Evolutionary conservation across 1,140 invertebrate species (phyloP).

Genomic region (Ectropis grisescens): DNA sequence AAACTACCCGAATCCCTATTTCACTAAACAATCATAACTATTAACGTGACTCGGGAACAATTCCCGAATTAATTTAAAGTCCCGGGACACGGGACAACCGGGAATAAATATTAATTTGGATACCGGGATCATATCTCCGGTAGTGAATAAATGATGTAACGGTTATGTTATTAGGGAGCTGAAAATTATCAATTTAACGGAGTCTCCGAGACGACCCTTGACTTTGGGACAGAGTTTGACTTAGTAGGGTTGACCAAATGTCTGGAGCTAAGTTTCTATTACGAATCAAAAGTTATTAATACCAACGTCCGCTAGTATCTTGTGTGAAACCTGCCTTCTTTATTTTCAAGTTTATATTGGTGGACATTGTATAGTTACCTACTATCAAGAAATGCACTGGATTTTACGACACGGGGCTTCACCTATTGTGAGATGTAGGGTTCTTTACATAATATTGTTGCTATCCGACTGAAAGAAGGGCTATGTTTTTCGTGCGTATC

Average conservation of each 20-base stretch:
- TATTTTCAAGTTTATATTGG: too few relatives aligned
- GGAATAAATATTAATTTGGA: conserved; percentile 45
- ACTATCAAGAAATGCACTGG: too few relatives aligned
- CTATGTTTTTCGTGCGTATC: too few relatives aligned
- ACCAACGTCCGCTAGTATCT: too few relatives aligned
- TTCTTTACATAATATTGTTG: too few relatives aligned
- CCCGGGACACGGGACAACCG: conserved; percentile 31
- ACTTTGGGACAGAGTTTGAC: conserved; percentile 33
- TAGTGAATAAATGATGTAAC: conserved; percentile 59
- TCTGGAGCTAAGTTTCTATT: too few relatives aligned
- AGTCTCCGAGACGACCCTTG: conserved; percentile 30
- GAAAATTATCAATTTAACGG: conserved; percentile 58
- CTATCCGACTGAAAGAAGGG: too few relatives aligned
- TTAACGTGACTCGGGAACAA: conserved; percentile 11
- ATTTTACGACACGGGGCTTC: too few relatives aligned
- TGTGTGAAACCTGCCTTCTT: too few relatives aligned
- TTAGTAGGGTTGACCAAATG: conserved; percentile 25
- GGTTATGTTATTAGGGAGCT: conserved; percentile 29
- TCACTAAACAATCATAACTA: conserved; percentile 18
- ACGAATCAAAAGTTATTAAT: too few relatives aligned
- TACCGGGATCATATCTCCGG: conserved; percentile 36
- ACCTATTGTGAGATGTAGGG: too few relatives aligned
- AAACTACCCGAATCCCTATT: conserved; percentile 7
- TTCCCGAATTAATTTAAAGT: conserved; percentile 38
- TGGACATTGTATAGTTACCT: too few relatives aligned